Percentiles rank a stretch among this genome's conserved stretches.
These are phyloP conservation scores for Onchidella celtica DNA, from an alignment of 2,888 invertebrate genomes.

Conservation along the genomic window DNA sequence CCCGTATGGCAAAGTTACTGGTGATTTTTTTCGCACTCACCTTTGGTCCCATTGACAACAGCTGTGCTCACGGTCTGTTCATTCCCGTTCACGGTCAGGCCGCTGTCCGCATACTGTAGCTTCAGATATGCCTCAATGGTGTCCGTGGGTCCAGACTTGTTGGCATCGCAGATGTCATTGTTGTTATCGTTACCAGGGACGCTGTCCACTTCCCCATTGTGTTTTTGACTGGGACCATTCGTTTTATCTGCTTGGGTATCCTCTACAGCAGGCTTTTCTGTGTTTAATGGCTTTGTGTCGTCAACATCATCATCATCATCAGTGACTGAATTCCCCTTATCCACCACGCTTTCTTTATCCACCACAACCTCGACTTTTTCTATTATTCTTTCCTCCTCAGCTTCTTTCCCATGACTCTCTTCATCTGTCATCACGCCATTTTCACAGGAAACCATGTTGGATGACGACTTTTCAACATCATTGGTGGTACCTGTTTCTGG, in stretches of 20 bases:
- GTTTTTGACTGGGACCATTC: neutral
- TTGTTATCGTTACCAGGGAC: neutral
- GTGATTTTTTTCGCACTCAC: constrained; percentile 22
- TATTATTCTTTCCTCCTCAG: neutral
- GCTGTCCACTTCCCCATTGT: neutral
- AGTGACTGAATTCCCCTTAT: neutral
- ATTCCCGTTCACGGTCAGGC: neutral
- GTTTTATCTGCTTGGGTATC: neutral
- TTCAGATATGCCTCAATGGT: constrained; percentile 37
- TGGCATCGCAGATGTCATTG: neutral
- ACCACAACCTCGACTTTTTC: neutral
- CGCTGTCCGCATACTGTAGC: constrained; percentile 25
- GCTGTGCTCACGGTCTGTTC: neutral
- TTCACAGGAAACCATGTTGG: too few species aligned
- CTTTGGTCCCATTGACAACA: constrained; percentile 7
- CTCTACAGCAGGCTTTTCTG: neutral
- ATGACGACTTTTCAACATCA: too few species aligned
- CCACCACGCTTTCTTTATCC: neutral
- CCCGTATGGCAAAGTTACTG: too few species aligned
- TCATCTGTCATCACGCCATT: too few species aligned
- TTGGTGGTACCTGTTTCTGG: too few species aligned
- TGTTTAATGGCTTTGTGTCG: neutral
- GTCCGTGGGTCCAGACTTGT: constrained; percentile 7
- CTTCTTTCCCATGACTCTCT: too few species aligned
- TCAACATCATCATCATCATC: neutral